Percentiles rank a stretch among this genome's conserved stretches.
These are phyloP conservation scores for Diogma glabrata DNA, from an alignment of 2,888 invertebrate genomes.

Conservation along the genomic window DNA sequence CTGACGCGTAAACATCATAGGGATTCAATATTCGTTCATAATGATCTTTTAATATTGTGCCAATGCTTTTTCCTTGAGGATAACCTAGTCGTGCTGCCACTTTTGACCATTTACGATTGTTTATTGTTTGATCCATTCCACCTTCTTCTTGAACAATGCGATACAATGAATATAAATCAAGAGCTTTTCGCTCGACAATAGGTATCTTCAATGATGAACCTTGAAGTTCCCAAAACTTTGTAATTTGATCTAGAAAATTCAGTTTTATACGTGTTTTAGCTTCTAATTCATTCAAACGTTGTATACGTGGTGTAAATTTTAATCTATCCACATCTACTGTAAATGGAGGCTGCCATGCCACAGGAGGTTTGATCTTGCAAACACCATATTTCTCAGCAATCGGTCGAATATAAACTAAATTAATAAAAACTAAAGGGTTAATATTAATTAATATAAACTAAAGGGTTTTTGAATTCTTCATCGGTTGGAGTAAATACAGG, in stretches of 20 bases:
- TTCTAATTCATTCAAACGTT: slow-evolving; percentile 93
- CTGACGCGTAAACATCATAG: slow-evolving; percentile 83
- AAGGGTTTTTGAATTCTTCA: slow-evolving; percentile 93
- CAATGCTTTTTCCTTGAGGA: slow-evolving; percentile 75
- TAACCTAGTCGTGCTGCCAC: slow-evolving; percentile 80
- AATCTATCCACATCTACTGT: slow-evolving; percentile 94
- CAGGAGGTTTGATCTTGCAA: slow-evolving; percentile 96
- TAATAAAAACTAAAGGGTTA: no score
- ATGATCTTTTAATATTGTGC: slow-evolving; percentile 78
- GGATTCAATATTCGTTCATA: slow-evolving; percentile 91
- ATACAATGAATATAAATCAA: slow-evolving; percentile 86
- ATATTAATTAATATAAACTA: slow-evolving; percentile 93
- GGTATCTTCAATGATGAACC: slow-evolving; percentile 86
- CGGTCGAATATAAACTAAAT: no score
- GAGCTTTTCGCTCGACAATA: slow-evolving; percentile 81
- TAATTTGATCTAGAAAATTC: slow-evolving; percentile 93
- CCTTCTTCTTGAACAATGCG: slow-evolving; percentile 71
- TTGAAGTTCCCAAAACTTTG: slow-evolving; percentile 97
- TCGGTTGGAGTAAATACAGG: slow-evolving; percentile 90
- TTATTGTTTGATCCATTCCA: slow-evolving; percentile 76
- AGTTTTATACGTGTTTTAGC: slow-evolving; percentile 93
- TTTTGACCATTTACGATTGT: slow-evolving; percentile 85
- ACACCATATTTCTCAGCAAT: slow-evolving; percentile 94
- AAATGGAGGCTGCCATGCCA: slow-evolving; percentile 95
- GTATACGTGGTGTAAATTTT: slow-evolving; percentile 91